Evolutionary conservation across 2,797 vertebrate genomes (phyloP).

Genomic region (Furcifer pardalis): DNA sequence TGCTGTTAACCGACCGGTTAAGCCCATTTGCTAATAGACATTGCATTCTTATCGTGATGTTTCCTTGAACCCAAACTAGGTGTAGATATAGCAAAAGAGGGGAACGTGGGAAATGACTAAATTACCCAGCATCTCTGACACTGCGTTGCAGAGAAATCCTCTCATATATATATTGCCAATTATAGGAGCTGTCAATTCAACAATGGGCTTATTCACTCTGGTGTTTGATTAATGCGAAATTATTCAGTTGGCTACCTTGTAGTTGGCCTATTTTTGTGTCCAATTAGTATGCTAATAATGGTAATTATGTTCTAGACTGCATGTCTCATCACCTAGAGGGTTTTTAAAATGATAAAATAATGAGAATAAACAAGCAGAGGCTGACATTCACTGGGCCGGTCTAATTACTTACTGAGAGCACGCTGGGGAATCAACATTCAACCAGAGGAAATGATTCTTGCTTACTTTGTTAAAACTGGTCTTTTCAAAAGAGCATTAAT

Average conservation of each 20-base stretch:
- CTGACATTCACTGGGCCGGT: constrained; percentile 87
- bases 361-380: constrained; percentile 90
- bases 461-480: constrained; percentile 82
- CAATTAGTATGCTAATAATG: constrained; percentile 93
- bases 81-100: constrained; percentile 59
- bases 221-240: constrained; percentile 88
- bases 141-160: constrained; percentile 67
- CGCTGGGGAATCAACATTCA: constrained; percentile 83
- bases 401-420: constrained; percentile 87
- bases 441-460: constrained; percentile 81
- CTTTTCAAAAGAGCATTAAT: constrained; percentile 77
- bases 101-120: constrained; percentile 65
- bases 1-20: constrained; percentile 56
- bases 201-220: constrained; percentile 83
- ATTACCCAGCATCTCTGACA: constrained; percentile 65
- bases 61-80: constrained; percentile 69
- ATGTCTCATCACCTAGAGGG: constrained; percentile 89
- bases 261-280: constrained; percentile 89
- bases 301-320: constrained; percentile 89
- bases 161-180: constrained; percentile 77
- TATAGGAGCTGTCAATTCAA: constrained; percentile 82
- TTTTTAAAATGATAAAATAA: constrained; percentile 93
- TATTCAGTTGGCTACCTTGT: constrained; percentile 90
- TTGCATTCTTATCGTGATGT: constrained; percentile 62
- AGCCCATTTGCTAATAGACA: constrained; percentile 64